A percentile compares a stretch with the other conserved stretches of the same genome.
These are phyloP conservation scores for Norana najaformis DNA, from an alignment of 2,888 invertebrate genomes.

Conservation along the genomic window DNA sequence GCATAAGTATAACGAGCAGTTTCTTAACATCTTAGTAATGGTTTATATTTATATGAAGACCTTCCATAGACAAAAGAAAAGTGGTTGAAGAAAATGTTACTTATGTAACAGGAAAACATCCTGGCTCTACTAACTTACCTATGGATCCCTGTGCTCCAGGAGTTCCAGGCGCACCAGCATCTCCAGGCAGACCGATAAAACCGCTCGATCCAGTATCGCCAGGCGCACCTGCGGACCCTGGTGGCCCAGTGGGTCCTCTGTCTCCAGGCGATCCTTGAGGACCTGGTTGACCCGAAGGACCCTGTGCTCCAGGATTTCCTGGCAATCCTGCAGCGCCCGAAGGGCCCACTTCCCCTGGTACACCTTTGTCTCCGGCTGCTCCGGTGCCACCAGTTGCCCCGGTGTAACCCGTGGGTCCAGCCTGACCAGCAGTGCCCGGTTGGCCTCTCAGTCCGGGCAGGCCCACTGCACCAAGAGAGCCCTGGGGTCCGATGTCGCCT, in stretches of 20 bases:
- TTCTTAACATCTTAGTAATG: background rate
- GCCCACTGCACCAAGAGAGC: slow-evolving; percentile 30
- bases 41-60: background rate
- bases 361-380: slow-evolving; percentile 20
- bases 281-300: slow-evolving; percentile 25
- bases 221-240: slow-evolving; percentile 23
- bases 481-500: slow-evolving; percentile 37
- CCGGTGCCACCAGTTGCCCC: slow-evolving; percentile 34
- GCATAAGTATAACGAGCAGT: too few relatives aligned
- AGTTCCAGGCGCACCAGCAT: slow-evolving; percentile 32
- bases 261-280: slow-evolving; percentile 20
- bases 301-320: slow-evolving; percentile 27
- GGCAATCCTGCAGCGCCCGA: slow-evolving; percentile 25
- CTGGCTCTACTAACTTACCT: slow-evolving; percentile 22
- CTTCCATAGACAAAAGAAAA: too few relatives aligned
- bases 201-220: slow-evolving; percentile 30
- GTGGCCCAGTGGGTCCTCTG: slow-evolving; percentile 37
- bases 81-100: too few relatives aligned
- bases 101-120: background rate
- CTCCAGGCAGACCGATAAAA: slow-evolving; percentile 35
- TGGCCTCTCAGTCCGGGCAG: slow-evolving; percentile 18
- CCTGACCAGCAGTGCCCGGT: background rate
- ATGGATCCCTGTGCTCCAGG: slow-evolving; percentile 34
- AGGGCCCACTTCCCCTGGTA: slow-evolving; percentile 26
- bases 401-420: slow-evolving; percentile 24